These are phyloP conservation scores for Agrypnus murinus DNA, from an alignment of 2,888 invertebrate species.

Conservation along the genomic window DNA sequence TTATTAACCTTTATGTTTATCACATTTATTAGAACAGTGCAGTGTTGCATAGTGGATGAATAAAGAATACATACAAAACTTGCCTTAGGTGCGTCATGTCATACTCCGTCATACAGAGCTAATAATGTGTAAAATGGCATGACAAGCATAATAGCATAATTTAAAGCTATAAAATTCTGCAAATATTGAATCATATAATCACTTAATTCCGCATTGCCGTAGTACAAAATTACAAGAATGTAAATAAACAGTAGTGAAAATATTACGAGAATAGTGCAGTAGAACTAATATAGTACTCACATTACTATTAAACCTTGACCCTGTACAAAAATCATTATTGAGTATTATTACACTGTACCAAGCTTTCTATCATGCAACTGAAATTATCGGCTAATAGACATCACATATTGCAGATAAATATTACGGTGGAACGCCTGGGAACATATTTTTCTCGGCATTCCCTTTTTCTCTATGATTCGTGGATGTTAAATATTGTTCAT, in stretches of 20 bases:
- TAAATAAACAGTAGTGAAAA: conserved; percentile 9
- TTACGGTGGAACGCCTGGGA: background rate
- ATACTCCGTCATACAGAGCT: too few relatives aligned
- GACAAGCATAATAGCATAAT: too few relatives aligned
- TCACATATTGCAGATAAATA: conserved; percentile 2
- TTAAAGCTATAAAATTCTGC: too few relatives aligned
- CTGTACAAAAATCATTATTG: conserved; percentile 35
- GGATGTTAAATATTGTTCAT: background rate
- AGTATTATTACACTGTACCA: conserved; percentile 17
- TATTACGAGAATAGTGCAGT: conserved; percentile 11
- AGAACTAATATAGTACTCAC: conserved; percentile 19
- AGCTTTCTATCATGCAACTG: conserved; percentile 16
- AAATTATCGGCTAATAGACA: conserved; percentile 20
- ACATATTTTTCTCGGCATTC: background rate
- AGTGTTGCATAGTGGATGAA: too few relatives aligned
- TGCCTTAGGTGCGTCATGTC: too few relatives aligned
- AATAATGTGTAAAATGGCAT: too few relatives aligned
- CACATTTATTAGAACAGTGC: too few relatives aligned
- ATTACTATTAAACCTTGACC: conserved; percentile 34
- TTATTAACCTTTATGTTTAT: too few relatives aligned
- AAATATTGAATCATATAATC: too few relatives aligned
- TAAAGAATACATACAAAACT: too few relatives aligned
- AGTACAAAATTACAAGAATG: too few relatives aligned
- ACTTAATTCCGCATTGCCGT: too few relatives aligned
- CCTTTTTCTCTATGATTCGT: conserved; percentile 6